phyloP scores from a whole-genome alignment of 2,888 invertebrate species.

The Pyrrhia umbra region DNA sequence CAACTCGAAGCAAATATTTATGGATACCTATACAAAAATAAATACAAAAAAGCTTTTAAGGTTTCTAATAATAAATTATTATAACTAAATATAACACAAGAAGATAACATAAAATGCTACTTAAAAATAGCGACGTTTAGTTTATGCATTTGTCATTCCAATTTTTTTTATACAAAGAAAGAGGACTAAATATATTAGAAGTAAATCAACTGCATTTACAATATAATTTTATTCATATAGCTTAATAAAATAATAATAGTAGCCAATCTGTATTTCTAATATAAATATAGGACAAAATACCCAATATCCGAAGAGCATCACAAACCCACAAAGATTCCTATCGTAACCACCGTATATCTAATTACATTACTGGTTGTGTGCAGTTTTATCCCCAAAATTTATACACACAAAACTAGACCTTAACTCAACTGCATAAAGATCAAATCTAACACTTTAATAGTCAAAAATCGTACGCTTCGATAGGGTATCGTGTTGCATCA shows the following conservation, averaged over 20 bases:
- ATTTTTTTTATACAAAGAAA: too few species aligned
- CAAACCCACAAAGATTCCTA: constrained; percentile 64
- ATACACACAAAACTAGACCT: constrained; percentile 24
- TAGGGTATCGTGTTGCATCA: constrained; percentile 31
- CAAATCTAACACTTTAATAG: neutral
- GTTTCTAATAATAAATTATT: too few species aligned
- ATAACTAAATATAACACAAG: too few species aligned
- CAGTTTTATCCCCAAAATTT: constrained; percentile 32
- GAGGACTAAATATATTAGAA: too few species aligned
- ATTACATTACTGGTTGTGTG: constrained; percentile 64
- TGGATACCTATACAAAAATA: too few species aligned
- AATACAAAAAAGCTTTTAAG: too few species aligned
- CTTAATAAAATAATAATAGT: constrained; percentile 10
- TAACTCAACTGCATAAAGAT: constrained; percentile 8
- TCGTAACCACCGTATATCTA: constrained; percentile 65
- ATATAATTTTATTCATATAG: too few species aligned
- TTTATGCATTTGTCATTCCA: too few species aligned
- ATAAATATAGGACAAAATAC: constrained; percentile 36
- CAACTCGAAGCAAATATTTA: too few species aligned
- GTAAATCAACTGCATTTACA: too few species aligned
- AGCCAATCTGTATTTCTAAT: constrained; percentile 14
- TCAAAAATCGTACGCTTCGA: constrained; percentile 36
- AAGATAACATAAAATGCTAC: too few species aligned
- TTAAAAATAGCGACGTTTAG: too few species aligned
- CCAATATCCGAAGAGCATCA: constrained; percentile 40